Base-by-base conservation (phyloP, 2,113 vertebrate genomes). In the Falco punctatus region DNA sequence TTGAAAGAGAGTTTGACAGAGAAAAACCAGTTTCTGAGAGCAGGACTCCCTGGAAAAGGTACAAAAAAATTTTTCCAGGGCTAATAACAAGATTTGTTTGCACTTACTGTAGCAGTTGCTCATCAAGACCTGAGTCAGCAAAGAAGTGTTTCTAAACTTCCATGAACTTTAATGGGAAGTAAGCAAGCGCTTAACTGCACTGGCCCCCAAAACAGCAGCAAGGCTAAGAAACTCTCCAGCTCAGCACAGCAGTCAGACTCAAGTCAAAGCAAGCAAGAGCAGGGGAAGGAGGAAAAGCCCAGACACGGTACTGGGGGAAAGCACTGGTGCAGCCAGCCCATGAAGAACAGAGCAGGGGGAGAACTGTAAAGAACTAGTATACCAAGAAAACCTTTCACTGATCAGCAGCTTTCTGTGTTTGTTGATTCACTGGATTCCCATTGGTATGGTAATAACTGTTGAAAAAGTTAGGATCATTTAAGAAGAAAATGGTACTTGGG, bases 161-260 rank as follows among this genome's bases (percentile, higher is more conserved):
- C 81, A 88, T 80, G 79, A 65, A 86, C 59, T 96, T 91, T 57
- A 91, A 64, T 83, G 71, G 90, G 93, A 96, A 95, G 86, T 94
- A 90, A 93, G 90, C 30, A 58, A 96, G 33, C 1, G 11, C 55
- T 73, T 54, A 78, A 92, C 86, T 94, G 69, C 49, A 58, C 69
- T 38, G 58, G 48, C 62, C 61, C 90, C 33, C 81, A 96, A 82
- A 97, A 96, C 72, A 96, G 88, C 85, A 96, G 51, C 83, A 91
- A 91, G 18, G 61, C 70, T 28, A 85, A 95, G 77, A 51, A 96
- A 78, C 81, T 92, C 81, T 91, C 35, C 88, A 88, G 73, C 58
- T 92, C 87, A 94, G 89, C 77, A 71, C 10, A 75, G 73, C 73
- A 61, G 69, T 13, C 86, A 67, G 78, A 61, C n/a, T 51, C 26